phyloP scores from a whole-genome alignment of 2,888 invertebrate species.

The Synergus gifuensis region DNA sequence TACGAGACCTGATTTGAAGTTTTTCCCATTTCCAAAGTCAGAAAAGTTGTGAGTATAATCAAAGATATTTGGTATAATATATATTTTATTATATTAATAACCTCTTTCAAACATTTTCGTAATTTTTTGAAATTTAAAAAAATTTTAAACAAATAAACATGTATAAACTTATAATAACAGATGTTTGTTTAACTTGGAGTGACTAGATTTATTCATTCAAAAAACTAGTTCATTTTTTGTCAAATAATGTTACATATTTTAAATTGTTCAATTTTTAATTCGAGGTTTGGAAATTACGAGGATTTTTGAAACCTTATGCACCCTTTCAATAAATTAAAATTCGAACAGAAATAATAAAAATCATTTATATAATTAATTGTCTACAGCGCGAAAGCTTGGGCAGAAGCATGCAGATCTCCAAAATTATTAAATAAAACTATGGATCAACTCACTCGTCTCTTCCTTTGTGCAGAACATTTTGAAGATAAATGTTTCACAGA shows the following conservation, averaged over 20 bases:
- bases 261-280: too few species aligned
- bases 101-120: background rate
- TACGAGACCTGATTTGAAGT: background rate
- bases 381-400: background rate
- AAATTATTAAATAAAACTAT: background rate
- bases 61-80: background rate
- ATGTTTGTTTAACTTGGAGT: too few species aligned
- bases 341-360: background rate
- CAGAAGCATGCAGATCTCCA: background rate
- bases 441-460: background rate
- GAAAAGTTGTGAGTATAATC: background rate
- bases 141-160: too few species aligned
- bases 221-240: too few species aligned
- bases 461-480: conserved; percentile 1
- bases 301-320: too few species aligned
- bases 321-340: too few species aligned
- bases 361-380: background rate
- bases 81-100: background rate
- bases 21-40: conserved; percentile 4
- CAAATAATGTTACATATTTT: too few species aligned
- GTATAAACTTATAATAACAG: too few species aligned
- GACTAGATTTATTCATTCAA: too few species aligned
- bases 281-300: too few species aligned
- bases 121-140: background rate
- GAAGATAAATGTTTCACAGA: conserved; percentile 1